phyloP scores from a whole-genome alignment of 2,888 invertebrate genomes.

The Cephus pygmeus region DNA sequence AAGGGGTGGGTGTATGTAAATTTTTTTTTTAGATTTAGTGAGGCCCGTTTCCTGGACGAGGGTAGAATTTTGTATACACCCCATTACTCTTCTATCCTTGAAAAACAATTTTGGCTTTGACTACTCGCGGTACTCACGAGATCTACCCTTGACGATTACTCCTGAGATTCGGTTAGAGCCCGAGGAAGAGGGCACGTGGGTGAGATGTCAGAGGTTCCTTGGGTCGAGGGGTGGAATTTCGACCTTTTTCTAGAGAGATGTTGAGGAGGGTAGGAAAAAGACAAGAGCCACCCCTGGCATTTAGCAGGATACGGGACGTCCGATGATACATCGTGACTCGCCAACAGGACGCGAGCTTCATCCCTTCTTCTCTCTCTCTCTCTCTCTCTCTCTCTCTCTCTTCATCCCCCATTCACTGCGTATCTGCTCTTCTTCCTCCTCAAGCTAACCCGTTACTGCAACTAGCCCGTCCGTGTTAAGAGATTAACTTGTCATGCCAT shows the following conservation, averaged over 20 bases:
- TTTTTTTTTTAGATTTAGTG: not conserved
- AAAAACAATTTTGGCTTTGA: not conserved
- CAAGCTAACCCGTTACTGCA: conserved; percentile 8
- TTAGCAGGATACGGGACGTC: conserved; percentile 31
- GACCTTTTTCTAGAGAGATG: not conserved
- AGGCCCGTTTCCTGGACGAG: not conserved
- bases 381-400: conserved; percentile 11
- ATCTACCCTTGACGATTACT: not conserved
- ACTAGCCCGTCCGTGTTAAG: conserved; percentile 46
- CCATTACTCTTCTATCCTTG: not conserved
- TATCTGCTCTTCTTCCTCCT: conserved; percentile 18
- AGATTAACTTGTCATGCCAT: conserved; percentile 54
- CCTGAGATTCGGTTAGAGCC: not conserved
- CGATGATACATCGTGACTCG: conserved; percentile 44
- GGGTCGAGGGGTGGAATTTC: not conserved
- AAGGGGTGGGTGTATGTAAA: not conserved
- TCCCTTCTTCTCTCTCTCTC: conserved; percentile 7
- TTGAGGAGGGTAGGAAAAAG: not conserved
- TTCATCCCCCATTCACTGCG: not conserved
- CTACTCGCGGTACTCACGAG: not conserved
- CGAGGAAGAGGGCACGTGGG: not conserved
- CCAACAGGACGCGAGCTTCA: conserved; percentile 14
- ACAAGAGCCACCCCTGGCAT: conserved; percentile 35
- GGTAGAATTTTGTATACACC: not conserved
- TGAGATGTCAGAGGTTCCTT: not conserved